These are phyloP conservation scores for Lamprotornis superbus DNA, from an alignment of 2,113 vertebrate species.

Conservation along the genomic window DNA sequence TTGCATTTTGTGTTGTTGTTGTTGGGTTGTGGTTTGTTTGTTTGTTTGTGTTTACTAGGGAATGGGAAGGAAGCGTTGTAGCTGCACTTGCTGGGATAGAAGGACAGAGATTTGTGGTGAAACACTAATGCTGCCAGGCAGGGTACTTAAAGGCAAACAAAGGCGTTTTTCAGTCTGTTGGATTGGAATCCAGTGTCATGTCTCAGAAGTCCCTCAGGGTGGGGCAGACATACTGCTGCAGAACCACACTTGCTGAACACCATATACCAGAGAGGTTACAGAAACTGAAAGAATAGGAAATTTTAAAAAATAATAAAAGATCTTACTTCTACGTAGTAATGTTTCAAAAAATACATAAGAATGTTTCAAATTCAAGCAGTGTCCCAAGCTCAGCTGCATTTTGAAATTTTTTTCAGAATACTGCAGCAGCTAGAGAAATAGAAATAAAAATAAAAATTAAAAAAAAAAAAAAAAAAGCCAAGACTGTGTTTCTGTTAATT, in stretches of 20 bases:
- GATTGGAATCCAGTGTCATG: neutral
- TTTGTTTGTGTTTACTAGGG: neutral
- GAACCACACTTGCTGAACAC: neutral
- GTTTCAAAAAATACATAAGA: neutral
- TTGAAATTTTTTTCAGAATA: neutral
- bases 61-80: neutral
- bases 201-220: neutral
- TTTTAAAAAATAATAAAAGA: neutral
- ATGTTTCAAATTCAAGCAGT: neutral
- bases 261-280: neutral
- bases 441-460: too few relatives aligned
- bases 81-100: neutral
- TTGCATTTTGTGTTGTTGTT: neutral
- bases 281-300: neutral
- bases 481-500: neutral
- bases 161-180: neutral
- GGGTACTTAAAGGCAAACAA: neutral
- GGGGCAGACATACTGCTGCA: neutral
- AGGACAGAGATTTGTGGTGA: neutral
- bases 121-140: neutral
- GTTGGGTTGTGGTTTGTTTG: neutral
- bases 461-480: neutral
- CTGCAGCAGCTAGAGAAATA: neutral
- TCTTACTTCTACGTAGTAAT: neutral
- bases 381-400: neutral